Evolutionary conservation across 2,113 vertebrate species (phyloP).

Genomic region (Pedionomus torquatus): DNA sequence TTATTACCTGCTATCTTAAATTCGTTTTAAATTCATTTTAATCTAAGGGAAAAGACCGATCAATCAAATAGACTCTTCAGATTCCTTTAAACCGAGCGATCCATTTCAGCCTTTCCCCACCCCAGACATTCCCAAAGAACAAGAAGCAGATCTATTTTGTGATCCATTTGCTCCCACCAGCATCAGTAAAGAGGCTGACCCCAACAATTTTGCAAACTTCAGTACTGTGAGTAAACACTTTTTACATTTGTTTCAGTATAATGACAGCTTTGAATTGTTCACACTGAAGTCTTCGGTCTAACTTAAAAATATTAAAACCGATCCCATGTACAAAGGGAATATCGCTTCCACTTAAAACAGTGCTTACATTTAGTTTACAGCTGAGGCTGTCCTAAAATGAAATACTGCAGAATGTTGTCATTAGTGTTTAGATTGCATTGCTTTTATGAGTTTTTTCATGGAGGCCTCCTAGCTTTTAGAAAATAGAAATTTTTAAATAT

Average conservation of each 20-base stretch:
- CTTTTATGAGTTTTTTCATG: background rate
- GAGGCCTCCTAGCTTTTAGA: background rate
- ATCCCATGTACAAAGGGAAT: background rate
- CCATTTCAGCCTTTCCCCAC: slow-evolving; percentile 87
- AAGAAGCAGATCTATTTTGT: slow-evolving; percentile 85
- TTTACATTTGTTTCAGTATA: slow-evolving; percentile 60
- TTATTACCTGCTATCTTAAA: slow-evolving; percentile 62
- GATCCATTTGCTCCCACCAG: slow-evolving; percentile 90
- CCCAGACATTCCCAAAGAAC: slow-evolving; percentile 88
- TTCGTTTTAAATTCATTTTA: slow-evolving; percentile 76
- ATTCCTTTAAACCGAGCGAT: slow-evolving; percentile 91
- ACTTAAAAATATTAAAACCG: background rate
- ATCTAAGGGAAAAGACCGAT: slow-evolving; percentile 90
- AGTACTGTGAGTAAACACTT: slow-evolving; percentile 93
- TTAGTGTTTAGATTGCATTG: background rate
- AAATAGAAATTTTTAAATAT: background rate
- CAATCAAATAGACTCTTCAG: slow-evolving; percentile 90
- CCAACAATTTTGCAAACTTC: slow-evolving; percentile 95
- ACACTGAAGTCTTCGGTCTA: slow-evolving; percentile 7
- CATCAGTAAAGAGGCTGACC: slow-evolving; percentile 85
- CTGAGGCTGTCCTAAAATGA: slow-evolving; percentile 10
- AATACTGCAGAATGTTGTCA: background rate
- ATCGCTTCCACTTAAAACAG: background rate
- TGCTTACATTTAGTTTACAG: background rate
- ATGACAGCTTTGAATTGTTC: slow-evolving; percentile 38